These are phyloP conservation scores for Actinia equina DNA, from an alignment of 64 coral and sea anemone genomes.

Conservation along the genomic window DNA sequence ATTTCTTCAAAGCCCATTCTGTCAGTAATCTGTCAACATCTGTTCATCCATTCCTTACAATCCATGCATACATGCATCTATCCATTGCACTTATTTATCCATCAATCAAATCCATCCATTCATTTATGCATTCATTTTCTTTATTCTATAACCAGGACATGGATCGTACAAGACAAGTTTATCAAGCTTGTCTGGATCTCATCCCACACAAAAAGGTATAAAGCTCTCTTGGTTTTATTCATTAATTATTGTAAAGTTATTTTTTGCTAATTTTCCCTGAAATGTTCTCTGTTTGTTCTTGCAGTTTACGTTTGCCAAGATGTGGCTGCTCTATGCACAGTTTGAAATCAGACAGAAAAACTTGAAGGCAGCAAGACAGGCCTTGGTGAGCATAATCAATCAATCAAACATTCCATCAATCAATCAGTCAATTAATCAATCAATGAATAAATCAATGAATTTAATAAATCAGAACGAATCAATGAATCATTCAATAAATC, in stretches of 20 bases:
- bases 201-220: constrained; percentile 93
- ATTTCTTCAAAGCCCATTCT: no score
- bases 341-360: constrained; percentile 97
- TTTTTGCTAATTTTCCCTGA: neutral
- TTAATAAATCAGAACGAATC: no score
- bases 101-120: neutral
- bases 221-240: constrained; percentile 2
- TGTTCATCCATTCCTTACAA: no score
- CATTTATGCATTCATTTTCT: neutral
- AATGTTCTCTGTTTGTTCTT: neutral
- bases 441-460: no score
- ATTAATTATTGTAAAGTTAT: neutral
- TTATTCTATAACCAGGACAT: constrained; percentile 61
- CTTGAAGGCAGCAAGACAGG: constrained; percentile 69
- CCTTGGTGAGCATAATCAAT: constrained; percentile 57
- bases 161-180: constrained; percentile 87
- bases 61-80: no score
- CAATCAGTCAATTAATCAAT: neutral
- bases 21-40: no score
- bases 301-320: constrained; percentile 95
- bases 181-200: constrained; percentile 89
- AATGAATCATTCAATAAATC: no score
- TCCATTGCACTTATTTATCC: neutral
- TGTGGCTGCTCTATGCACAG: constrained; percentile 90
- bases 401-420: neutral